Conservation (phyloP, 2,113 vertebrate species). For the Hemibagrus wyckioides region DNA sequence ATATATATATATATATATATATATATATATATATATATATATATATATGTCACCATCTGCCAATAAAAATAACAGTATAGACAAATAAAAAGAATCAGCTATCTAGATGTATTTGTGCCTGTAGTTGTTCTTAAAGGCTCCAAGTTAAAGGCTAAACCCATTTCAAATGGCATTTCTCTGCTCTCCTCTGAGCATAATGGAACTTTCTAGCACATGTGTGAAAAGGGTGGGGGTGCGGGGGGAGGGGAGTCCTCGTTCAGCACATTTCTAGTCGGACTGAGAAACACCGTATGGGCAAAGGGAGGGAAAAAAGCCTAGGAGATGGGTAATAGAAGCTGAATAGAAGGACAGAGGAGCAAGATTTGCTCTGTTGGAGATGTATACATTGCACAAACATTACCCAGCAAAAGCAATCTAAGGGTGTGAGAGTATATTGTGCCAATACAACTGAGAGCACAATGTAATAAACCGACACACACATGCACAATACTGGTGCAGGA, state of each 20-base stretch:
- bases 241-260: not conserved
- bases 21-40: no score
- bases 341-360: slow-evolving; percentile 20
- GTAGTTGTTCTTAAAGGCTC: not conserved
- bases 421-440: slow-evolving; percentile 44
- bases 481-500: slow-evolving; percentile 2
- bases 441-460: slow-evolving; percentile 32
- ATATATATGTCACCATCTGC: no score
- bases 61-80: not conserved
- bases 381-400: slow-evolving; percentile 49
- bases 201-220: slow-evolving; percentile 35
- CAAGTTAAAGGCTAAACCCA: not conserved
- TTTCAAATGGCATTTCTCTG: slow-evolving; percentile 23
- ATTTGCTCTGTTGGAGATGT: slow-evolving; percentile 51
- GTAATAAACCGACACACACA: slow-evolving; percentile 29
- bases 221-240: slow-evolving; percentile 9
- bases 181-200: slow-evolving; percentile 33
- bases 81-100: not conserved
- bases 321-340: slow-evolving; percentile 43
- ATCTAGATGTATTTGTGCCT: not conserved
- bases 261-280: slow-evolving; percentile 34
- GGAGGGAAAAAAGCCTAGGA: slow-evolving; percentile 22
- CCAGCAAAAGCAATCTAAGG: slow-evolving; percentile 49
- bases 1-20: no score
- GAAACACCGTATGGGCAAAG: slow-evolving; percentile 36